These are phyloP conservation scores for Dasyornis broadbenti DNA, from an alignment of 2,113 vertebrate species.

Conservation along the genomic window DNA sequence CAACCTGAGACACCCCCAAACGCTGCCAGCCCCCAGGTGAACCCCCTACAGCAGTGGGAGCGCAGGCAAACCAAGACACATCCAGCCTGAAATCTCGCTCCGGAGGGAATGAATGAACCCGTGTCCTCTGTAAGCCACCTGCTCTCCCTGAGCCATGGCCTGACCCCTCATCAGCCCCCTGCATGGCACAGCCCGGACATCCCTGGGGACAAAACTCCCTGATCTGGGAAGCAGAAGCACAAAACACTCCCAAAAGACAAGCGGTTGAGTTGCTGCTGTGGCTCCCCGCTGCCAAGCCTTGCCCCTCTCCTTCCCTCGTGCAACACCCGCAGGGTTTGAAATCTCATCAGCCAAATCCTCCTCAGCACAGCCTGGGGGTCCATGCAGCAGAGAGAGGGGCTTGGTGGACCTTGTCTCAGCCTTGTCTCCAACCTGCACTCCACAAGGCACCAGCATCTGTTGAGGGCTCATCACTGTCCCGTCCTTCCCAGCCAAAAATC, in stretches of 20 bases:
- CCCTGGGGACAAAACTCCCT: not conserved
- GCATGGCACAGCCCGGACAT: accelerated
- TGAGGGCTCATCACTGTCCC: not conserved
- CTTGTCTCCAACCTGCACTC: not conserved
- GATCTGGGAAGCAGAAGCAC: not conserved
- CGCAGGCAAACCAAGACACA: not conserved
- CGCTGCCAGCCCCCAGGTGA: not conserved
- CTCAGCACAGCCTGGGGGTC: not conserved
- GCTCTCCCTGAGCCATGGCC: accelerated
- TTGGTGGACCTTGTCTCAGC: accelerated
- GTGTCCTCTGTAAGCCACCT: not conserved
- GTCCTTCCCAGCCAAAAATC: not conserved
- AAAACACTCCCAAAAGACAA: not conserved
- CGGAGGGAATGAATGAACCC: not conserved
- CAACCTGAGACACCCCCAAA: not conserved
- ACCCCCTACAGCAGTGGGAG: not conserved
- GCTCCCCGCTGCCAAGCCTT: not conserved
- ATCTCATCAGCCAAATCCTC: not conserved
- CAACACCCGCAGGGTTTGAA: constrained; percentile 12
- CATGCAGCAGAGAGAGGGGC: not conserved
- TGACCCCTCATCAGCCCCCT: accelerated
- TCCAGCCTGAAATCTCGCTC: not conserved
- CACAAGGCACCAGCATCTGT: not conserved
- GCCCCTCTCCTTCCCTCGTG: not conserved
- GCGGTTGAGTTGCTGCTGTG: not conserved